Evolutionary conservation across 1,140 invertebrate species (phyloP).

Genomic region (Copidosoma floridanum): DNA sequence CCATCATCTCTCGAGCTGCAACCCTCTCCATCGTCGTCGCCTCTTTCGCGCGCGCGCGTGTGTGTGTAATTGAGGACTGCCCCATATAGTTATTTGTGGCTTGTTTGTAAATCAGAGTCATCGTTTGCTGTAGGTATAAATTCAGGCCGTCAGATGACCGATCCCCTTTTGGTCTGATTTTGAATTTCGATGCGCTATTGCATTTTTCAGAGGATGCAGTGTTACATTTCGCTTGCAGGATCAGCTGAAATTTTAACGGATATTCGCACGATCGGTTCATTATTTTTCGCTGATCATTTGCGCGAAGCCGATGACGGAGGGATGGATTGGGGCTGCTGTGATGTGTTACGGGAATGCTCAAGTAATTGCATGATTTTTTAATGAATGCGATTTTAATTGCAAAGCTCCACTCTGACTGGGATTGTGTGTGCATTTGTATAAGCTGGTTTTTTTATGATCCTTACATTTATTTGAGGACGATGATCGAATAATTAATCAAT

Average conservation of each 20-base stretch:
- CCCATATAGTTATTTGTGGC: neutral
- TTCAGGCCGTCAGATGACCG: too few species aligned
- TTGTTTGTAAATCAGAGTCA: conserved; percentile 59
- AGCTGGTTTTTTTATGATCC: too few species aligned
- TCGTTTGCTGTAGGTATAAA: too few species aligned
- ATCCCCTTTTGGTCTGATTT: too few species aligned
- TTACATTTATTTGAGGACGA: too few species aligned
- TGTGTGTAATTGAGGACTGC: neutral
- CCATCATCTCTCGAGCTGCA: conserved; percentile 34
- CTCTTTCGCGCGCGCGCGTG: neutral
- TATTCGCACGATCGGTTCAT: conserved; percentile 4
- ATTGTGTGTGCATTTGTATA: too few species aligned
- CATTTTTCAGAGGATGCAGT: too few species aligned
- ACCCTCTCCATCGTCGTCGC: neutral
- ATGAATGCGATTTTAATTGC: conserved; percentile 26
- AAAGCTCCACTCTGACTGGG: neutral
- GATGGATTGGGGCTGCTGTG: too few species aligned
- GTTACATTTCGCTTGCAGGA: too few species aligned
- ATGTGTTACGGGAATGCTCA: conserved; percentile 8
- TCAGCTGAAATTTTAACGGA: too few species aligned
- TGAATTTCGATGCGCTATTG: conserved; percentile 1
- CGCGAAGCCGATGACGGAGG: too few species aligned
- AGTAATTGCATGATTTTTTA: conserved; percentile 26
- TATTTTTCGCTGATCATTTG: conserved; percentile 5
- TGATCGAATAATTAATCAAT: too few species aligned